Percentiles rank a stretch among this genome's conserved stretches.
Evolutionary conservation across 1,140 invertebrate genomes (phyloP).

Genomic region (Amyelois transitella): DNA sequence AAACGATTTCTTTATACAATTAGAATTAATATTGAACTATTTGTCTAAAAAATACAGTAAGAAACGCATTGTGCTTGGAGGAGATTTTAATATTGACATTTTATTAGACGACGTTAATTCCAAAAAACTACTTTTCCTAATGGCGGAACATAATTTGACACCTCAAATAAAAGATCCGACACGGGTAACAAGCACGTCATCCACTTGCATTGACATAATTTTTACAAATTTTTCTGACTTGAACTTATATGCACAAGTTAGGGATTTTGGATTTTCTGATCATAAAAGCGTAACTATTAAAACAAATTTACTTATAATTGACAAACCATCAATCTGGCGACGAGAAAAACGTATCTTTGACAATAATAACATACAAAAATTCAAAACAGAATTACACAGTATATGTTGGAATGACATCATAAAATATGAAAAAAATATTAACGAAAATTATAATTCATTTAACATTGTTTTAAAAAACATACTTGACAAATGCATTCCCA

Average conservation of each 20-base stretch:
- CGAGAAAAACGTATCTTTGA: not conserved
- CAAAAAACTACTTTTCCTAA: not conserved
- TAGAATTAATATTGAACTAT: slow-evolving; percentile 15
- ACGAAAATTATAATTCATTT: slow-evolving; percentile 3
- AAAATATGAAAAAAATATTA: slow-evolving; percentile 3
- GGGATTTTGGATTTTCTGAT: slow-evolving; percentile 4
- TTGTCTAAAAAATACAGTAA: slow-evolving; percentile 16
- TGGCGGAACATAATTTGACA: slow-evolving; percentile 9
- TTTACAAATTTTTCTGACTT: slow-evolving; percentile 8
- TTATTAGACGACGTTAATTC: slow-evolving; percentile 4
- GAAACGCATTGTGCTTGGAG: no score
- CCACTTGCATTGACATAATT: slow-evolving; percentile 15
- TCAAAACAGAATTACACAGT: not conserved
- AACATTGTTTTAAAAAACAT: slow-evolving; percentile 7
- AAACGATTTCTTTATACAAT: no score
- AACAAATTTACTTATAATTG: no score
- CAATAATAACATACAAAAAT: slow-evolving; percentile 4
- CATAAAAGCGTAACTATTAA: not conserved
- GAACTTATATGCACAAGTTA: not conserved
- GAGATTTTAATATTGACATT: no score
- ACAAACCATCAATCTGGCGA: not conserved
- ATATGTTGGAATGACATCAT: not conserved
- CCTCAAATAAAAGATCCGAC: slow-evolving; percentile 10
- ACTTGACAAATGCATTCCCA: slow-evolving; percentile 12
- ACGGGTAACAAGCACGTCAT: slow-evolving; percentile 2